Evolutionary conservation across 2,888 invertebrate genomes (phyloP).

Genomic region (Sceliomorpha sp.): DNA sequence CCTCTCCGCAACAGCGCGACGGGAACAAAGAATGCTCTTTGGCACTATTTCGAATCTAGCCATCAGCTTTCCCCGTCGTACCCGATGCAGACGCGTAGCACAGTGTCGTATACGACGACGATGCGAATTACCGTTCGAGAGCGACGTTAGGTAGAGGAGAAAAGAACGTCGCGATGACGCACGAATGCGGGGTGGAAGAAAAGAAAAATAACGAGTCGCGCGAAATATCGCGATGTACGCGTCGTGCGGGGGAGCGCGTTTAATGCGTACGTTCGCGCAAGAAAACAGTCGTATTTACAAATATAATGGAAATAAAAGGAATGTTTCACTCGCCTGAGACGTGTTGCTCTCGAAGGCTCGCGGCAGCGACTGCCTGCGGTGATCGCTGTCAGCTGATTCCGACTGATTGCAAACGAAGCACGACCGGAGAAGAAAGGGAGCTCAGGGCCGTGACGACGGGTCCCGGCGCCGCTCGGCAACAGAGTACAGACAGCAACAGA

Average conservation of each 20-base stretch:
- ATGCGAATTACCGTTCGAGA: background rate
- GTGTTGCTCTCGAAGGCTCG: slow-evolving; percentile 55
- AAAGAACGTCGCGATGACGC: too few species aligned
- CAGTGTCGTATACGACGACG: background rate
- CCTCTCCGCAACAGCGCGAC: slow-evolving; percentile 3
- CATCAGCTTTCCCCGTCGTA: slow-evolving; percentile 2
- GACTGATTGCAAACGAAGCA: slow-evolving; percentile 46
- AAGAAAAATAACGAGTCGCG: too few species aligned
- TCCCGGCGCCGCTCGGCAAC: slow-evolving; percentile 29
- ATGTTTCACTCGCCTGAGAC: slow-evolving; percentile 44
- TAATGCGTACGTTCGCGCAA: background rate
- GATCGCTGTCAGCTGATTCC: slow-evolving; percentile 53
- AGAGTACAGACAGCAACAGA: background rate
- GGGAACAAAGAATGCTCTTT: slow-evolving; percentile 41
- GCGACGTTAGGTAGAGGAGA: too few species aligned
- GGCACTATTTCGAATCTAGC: background rate
- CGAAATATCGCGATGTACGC: too few species aligned
- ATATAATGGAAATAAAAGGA: background rate
- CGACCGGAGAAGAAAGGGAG: slow-evolving; percentile 41
- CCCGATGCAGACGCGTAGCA: slow-evolving; percentile 1
- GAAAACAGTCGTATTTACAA: background rate
- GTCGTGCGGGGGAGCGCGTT: too few species aligned
- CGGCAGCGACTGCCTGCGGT: slow-evolving; percentile 53
- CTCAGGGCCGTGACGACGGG: slow-evolving; percentile 21
- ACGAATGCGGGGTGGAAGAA: too few species aligned